Evolutionary conservation across 2,888 invertebrate genomes (phyloP).

Genomic region (Drosophila quasianomalipes): DNA sequence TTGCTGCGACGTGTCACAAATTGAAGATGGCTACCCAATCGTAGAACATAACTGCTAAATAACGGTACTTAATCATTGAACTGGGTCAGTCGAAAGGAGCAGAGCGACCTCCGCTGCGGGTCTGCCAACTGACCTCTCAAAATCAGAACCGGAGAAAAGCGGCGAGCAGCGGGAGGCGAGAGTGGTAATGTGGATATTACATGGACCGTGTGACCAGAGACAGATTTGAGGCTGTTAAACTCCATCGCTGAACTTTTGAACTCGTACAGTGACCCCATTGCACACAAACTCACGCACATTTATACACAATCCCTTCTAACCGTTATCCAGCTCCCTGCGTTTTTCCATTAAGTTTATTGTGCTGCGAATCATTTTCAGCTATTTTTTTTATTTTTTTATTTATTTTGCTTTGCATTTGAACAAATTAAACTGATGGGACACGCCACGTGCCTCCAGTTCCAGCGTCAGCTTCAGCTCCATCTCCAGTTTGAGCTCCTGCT

Average conservation of each 20-base stretch:
- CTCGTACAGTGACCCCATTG: conserved; percentile 74
- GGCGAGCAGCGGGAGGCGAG: background rate
- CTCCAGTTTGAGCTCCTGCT: background rate
- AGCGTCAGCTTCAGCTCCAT: background rate
- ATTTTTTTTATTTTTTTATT: conserved; percentile 15
- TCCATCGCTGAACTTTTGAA: conserved; percentile 72
- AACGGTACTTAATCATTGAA: conserved; percentile 74
- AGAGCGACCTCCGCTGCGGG: conserved; percentile 29
- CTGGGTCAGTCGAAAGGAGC: conserved; percentile 61
- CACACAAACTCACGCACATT: conserved; percentile 25
- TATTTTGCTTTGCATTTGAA: conserved; percentile 54
- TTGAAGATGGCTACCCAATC: conserved; percentile 1
- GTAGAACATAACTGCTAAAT: conserved; percentile 50
- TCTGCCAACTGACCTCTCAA: conserved; percentile 47
- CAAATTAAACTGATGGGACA: conserved; percentile 68
- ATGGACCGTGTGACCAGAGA: conserved; percentile 21
- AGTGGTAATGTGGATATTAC: conserved; percentile 3
- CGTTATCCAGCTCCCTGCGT: background rate
- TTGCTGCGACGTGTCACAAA: conserved; percentile 6
- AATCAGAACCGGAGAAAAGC: conserved; percentile 20
- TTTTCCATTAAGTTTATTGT: conserved; percentile 48
- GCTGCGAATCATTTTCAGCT: conserved; percentile 65
- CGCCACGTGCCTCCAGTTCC: conserved; percentile 32
- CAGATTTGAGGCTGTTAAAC: conserved; percentile 62
- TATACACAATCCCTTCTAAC: conserved; percentile 2